Conservation (phyloP, 2,797 vertebrate genomes). For the Cynopterus sphinx region DNA sequence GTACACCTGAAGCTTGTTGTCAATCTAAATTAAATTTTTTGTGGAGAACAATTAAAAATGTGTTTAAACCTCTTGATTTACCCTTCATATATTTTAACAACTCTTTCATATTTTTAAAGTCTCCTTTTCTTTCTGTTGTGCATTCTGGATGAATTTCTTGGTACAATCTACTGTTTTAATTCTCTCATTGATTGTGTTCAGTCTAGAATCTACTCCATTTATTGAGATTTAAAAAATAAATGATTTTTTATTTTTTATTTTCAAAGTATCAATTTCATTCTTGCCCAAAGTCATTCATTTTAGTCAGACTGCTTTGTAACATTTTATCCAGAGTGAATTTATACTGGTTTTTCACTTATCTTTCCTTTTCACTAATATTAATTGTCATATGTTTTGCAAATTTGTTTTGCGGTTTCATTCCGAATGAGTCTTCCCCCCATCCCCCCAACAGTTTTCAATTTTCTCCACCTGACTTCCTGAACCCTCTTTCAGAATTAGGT, state of each 20-base stretch:
- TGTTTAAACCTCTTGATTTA: neutral
- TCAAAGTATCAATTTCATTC: neutral
- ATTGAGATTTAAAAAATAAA: neutral
- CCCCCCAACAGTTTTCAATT: constrained; percentile 1
- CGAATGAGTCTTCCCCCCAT: neutral
- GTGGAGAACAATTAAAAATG: neutral
- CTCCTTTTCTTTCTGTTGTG: neutral
- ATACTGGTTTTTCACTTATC: neutral
- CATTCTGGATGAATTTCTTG: neutral
- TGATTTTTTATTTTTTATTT: neutral
- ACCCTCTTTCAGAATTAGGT: neutral
- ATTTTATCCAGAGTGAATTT: neutral
- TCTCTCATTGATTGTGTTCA: constrained; percentile 36
- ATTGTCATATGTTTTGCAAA: neutral
- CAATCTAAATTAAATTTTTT: neutral
- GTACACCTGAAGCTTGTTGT: neutral
- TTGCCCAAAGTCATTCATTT: neutral
- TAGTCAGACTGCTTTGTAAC: neutral
- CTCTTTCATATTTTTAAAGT: neutral
- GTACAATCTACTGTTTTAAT: neutral
- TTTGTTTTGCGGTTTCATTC: constrained; percentile 21
- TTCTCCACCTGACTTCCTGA: constrained; percentile 6
- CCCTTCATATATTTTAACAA: constrained; percentile 32
- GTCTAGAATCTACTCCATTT: neutral
- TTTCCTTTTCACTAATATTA: neutral